Base-by-base conservation (phyloP, 2,888 invertebrate genomes). In the Nymphalis urticae region DNA sequence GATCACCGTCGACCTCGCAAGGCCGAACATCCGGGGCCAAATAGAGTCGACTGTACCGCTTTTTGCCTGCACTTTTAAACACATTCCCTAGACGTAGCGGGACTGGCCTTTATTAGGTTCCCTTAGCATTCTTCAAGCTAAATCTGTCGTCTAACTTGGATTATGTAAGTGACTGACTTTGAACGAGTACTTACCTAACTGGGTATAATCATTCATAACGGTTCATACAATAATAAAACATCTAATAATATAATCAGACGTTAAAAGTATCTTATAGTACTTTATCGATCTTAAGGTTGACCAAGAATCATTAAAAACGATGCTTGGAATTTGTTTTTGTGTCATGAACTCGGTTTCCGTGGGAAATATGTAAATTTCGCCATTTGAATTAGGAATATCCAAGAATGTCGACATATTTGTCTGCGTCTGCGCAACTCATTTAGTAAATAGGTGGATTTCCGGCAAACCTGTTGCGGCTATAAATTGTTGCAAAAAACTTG, bases 1-100 rank as follows among this genome's bases (percentile, higher is more conserved):
- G 54, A 58, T 62, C 68, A 16, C 36, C 16, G 61, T 59, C 75
- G 87, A 86, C 89, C 87, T 88, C 85, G 80, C 89, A 89, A 88
- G 88, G 89, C 87, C 87, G 84, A 72, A 74, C 79, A 80, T 82
- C 84, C 85, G 78, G 73, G 68, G 70, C 66, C 74, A 72, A 75
- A 75, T 75, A 73, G 51, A 56, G 69, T 59, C 64, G 54, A 68
- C 62, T 64, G 62, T 56, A 62, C 66, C 69, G 72, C 76, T 76
- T 76, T 75, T 64, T 70, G 51, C 42, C 27, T 51, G 51, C 48
- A 47, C 75, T 76, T 77, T 77, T 73, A 63, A 10, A 64, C 47
- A 63, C 75, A 77, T 78, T 76, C 77, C 74, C 69, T 70, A 69
- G 67, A 72, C 63, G 63, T 83, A 83, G 82, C 82, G 82, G 83